Base-by-base conservation (phyloP, 2,113 vertebrate species). In the Oreochromis spilurus region DNA sequence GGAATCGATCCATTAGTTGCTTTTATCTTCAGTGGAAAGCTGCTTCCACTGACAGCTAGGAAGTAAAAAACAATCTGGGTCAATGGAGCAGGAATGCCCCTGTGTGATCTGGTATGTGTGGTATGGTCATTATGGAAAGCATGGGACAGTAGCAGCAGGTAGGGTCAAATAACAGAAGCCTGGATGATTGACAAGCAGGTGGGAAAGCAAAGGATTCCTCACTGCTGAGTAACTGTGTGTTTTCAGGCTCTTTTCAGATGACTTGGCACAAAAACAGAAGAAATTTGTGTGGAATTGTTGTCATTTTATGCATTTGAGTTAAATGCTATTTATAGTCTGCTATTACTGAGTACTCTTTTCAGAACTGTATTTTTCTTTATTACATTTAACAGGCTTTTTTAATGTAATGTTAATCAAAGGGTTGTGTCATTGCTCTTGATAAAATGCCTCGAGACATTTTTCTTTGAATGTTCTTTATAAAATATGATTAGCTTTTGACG, bases 71-170 rank as follows among this genome's bases (percentile, higher is more conserved):
- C 79, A 70, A 88, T 95, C 24, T 72, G 92, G 93, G 86, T 96
- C 94, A 95, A 72, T 94, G 91, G 85, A 87, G 67, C 80, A 87
- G 93, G 93, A 97, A 97, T 95, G 93, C 70, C 90, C 67, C 21
- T 79, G 90, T 85, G 88, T 87, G 86, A 81, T 84, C 77, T 95
- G 95, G 90, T 83, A 95, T 95, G 94, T 83, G 89, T 82, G 4
- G 91, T 90, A 95, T 95, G 95, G 87, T 86, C 88, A 86, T 82
- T 87, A 83, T 84, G 88, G 81, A 34, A 81, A 81, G 85, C 81
- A 60, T 84, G 85, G 57, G 85, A 93, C 91, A 95, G 89, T 88
- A 81, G 55, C 83, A 93, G 91, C 88, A 95, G 93, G 93, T 94
- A 87, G 85, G 79, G 80, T 92, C 91, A 90, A 82, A 58, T 88